A percentile compares a stretch with the other conserved stretches of the same genome.
phyloP scores from a whole-genome alignment of 2,888 invertebrate species.

The Entomobrya multifasciata region DNA sequence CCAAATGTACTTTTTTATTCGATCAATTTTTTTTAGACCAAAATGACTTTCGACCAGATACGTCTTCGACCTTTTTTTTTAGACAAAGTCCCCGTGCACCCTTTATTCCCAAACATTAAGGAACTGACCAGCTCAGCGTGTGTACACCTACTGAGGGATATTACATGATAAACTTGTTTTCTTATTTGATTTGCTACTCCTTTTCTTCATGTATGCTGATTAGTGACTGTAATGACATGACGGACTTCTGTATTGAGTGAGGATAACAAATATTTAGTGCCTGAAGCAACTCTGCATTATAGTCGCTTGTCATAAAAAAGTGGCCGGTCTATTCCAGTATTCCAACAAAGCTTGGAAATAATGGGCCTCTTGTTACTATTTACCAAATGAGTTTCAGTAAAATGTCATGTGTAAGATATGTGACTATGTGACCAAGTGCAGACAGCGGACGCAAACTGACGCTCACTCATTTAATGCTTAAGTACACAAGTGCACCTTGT shows the following conservation, averaged over 20 bases:
- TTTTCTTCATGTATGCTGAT: too few relatives aligned
- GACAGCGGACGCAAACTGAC: not conserved
- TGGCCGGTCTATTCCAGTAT: conserved; percentile 31
- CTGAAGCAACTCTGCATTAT: not conserved
- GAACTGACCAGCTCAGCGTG: conserved; percentile 66
- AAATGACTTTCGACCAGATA: too few relatives aligned
- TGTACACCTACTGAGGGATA: conserved; percentile 51
- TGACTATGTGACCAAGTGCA: not conserved
- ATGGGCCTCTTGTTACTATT: conserved; percentile 36
- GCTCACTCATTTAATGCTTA: not conserved
- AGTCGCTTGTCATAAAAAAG: conserved; percentile 28
- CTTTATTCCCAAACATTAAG: too few relatives aligned
- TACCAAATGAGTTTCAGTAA: not conserved
- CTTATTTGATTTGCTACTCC: conserved; percentile 42
- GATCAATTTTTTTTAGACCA: too few relatives aligned
- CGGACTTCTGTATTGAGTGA: too few relatives aligned
- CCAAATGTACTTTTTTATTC: too few relatives aligned
- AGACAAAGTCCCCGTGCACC: too few relatives aligned
- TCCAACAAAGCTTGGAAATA: not conserved
- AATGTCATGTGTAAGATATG: not conserved
- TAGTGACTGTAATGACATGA: not conserved
- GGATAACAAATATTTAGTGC: not conserved
- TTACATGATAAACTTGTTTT: conserved; percentile 26
- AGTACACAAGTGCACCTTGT: not conserved
- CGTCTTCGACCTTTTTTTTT: too few relatives aligned